Base-by-base conservation (phyloP, 2,113 vertebrate genomes). In the Myiagra hebetior region DNA sequence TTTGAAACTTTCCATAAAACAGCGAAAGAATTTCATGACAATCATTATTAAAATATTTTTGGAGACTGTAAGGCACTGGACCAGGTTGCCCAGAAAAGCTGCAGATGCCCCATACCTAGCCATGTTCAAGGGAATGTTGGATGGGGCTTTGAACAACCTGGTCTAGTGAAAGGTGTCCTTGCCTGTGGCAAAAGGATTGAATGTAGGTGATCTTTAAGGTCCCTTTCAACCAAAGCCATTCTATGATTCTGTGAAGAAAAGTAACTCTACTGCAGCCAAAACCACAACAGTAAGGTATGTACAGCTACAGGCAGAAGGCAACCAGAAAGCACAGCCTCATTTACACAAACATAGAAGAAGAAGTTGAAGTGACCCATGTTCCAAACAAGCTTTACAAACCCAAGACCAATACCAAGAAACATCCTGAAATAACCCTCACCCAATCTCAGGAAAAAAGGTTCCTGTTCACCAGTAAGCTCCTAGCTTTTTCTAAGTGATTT, bases 341-440 rank as follows among this genome's bases (percentile, higher is more conserved):
- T 76, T 68, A 19, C 3, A 6, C 30, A 89, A 65, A 57, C 37
- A 24, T 2, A 50, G 19, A 68, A 59, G 18, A 46, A 37, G 24
- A 9, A 65, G 21, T 7, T 37, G 9, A 81, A 89, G 19, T 15
- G 9, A 49, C 13, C 28, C 6, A 6, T 41, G 17, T 57, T 11
- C 19, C 22, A 37, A 74, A 41, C 9, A 74, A 6, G 16, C 28
- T 81, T 80, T 59, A 76, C 37, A 91, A 72, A 12, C 6, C 1
- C 18, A 53, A 75, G 44, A 5, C 0, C 8, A 44, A 16, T n/a
- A 65, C 2, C 18, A 49, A 70, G 44, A 33, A 8, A 3, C 5
- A 9, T 18, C 18, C 8, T 4, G 4, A 28, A 31, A 37, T 33
- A 69, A 4, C 0, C 2, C 10, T 4, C 1, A 39, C 1, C 0